Evolutionary conservation across 2,888 invertebrate genomes (phyloP), one percentile per base, ranked within the genome.

Genomic region (Sphaerophoria rueppellii): DNA sequence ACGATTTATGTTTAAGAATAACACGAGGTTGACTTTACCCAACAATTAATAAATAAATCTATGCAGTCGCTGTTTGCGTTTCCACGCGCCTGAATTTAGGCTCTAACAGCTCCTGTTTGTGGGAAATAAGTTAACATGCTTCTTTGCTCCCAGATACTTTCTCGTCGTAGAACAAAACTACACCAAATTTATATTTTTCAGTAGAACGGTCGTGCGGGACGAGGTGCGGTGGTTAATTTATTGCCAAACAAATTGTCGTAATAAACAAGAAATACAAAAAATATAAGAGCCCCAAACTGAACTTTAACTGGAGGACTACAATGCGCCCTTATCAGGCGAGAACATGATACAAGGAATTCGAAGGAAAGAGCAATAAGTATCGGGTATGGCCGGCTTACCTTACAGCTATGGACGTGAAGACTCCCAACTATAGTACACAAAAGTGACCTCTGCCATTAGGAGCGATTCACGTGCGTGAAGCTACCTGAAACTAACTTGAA

Each of bases 21-120:
- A 74, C 81, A 81, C 85, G 77, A 81, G 73, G 81, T 76, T 85
- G 81, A 77, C 85, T 85, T 85, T 85, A 58, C 73, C 73, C 76
- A 85, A 77, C 85, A 85, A 85, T 85, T 85, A 85, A 85, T 85
- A 85, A 85, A 77, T 85, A 85, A 85, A 77, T 85, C 81, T 69
- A 65, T 71, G 65, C 69, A 58, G 70, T 63, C 58, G 80, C 74
- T 24, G 24, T 24, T 75, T 32, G 48, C 43, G 35, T 55, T 35
- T 48, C 61, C 43, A 16, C 74, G 32, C 69, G 50, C 61, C 37
- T 37, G 2, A 32, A 35, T 63, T 74, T 9, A 7, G 6, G 16
- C 11, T n/a, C 4, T 24, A 24, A 2, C 24, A 24, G 7, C 1
- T 52, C 9, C 57, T 40, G 32, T 11, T 11, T 32, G 7, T 6